These are phyloP conservation scores for Mustelus asterias DNA, from an alignment of 2,113 vertebrate species.

Conservation along the genomic window DNA sequence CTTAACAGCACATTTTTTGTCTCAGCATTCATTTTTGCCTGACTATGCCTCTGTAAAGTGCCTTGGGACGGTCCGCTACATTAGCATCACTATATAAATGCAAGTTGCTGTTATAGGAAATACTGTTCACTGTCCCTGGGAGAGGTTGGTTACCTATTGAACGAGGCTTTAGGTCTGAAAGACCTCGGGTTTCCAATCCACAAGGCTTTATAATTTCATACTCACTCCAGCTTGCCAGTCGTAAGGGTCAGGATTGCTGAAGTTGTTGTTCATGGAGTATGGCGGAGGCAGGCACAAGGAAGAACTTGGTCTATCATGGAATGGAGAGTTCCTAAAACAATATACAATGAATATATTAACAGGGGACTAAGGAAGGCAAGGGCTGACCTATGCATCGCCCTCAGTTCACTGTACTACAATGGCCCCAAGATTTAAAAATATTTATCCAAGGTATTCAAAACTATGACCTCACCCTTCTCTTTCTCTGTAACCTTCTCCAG, in stretches of 20 bases:
- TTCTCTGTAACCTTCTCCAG: neutral
- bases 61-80: neutral
- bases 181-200: neutral
- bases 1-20: neutral
- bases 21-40: neutral
- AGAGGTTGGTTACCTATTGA: neutral
- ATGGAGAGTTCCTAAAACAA: neutral
- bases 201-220: neutral
- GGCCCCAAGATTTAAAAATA: neutral
- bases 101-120: neutral
- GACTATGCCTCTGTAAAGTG: neutral
- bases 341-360: neutral
- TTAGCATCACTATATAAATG: neutral
- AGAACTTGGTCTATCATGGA: neutral
- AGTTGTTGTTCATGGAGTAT: neutral
- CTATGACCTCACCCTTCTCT: neutral
- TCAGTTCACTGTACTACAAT: neutral
- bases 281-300: neutral
- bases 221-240: conserved; percentile 23
- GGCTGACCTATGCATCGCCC: neutral
- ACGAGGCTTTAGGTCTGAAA: neutral
- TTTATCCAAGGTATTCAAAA: neutral
- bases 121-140: no score
- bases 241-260: neutral
- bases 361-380: neutral